Percentiles rank a stretch among this genome's conserved stretches.
Evolutionary conservation across 2,113 vertebrate species (phyloP).

Genomic region (Phoxinus phoxinus): DNA sequence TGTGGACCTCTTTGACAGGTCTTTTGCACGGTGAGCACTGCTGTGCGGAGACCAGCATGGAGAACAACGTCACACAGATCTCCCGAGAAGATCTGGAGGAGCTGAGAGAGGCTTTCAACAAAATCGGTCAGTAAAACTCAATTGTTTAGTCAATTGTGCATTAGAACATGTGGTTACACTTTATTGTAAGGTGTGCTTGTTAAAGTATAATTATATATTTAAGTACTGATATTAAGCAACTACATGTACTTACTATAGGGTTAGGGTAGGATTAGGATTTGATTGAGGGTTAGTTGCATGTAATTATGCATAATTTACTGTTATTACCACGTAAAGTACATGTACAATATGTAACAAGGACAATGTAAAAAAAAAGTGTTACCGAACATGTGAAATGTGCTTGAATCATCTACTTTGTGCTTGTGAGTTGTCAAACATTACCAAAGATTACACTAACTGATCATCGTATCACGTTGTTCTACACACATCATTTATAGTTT

Average conservation of each 20-base stretch:
- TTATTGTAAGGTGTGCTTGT: too few species aligned
- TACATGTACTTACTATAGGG: too few species aligned
- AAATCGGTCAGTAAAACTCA: conserved; percentile 82
- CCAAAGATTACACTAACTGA: conserved; percentile 28
- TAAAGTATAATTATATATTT: too few species aligned
- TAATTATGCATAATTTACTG: too few species aligned
- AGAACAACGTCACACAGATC: conserved; percentile 87
- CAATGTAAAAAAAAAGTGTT: too few species aligned
- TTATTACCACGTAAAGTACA: too few species aligned
- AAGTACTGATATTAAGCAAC: too few species aligned
- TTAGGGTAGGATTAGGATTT: too few species aligned
- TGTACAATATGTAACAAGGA: too few species aligned
- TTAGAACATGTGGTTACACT: background rate
- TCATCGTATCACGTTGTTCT: too few species aligned
- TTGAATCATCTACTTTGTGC: background rate
- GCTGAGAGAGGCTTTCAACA: conserved; percentile 89
- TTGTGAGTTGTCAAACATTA: conserved; percentile 52
- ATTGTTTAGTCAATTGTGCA: background rate
- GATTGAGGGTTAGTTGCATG: too few species aligned
- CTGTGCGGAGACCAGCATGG: conserved; percentile 74
- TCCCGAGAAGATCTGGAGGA: conserved; percentile 92
- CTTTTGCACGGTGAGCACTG: conserved; percentile 30
- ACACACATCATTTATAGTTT: background rate
- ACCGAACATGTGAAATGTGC: background rate
- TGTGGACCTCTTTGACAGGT: conserved; percentile 37